Percentiles rank a stretch among this genome's conserved stretches.
Conservation (phyloP, 1,140 invertebrate genomes). For the Achroia grisella region DNA sequence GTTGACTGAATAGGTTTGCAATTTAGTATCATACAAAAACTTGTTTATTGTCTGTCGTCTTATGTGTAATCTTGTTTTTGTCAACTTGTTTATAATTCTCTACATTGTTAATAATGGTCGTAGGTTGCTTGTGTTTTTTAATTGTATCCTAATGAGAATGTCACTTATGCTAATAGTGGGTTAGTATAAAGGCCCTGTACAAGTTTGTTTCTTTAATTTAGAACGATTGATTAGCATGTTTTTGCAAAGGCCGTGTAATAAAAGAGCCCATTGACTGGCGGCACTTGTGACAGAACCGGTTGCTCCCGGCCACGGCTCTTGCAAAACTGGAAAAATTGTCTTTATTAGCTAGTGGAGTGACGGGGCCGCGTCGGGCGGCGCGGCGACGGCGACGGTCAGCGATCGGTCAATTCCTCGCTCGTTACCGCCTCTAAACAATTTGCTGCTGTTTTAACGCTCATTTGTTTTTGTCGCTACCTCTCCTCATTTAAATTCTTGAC, state of each 20-base stretch:
- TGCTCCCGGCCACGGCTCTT: conserved; percentile 32
- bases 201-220: no score
- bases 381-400: conserved; percentile 2
- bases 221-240: conserved; percentile 12
- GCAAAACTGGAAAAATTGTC: conserved; percentile 53
- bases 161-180: conserved; percentile 4
- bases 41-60: conserved; percentile 16
- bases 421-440: conserved; percentile 1
- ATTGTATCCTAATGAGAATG: neutral
- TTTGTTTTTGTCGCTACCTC: neutral
- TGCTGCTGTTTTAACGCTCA: neutral
- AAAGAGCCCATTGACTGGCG: conserved; percentile 44
- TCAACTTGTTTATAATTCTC: neutral
- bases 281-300: conserved; percentile 56
- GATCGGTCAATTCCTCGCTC: conserved; percentile 12
- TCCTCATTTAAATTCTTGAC: neutral
- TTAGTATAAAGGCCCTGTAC: no score
- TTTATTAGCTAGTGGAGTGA: conserved; percentile 29
- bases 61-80: neutral
- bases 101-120: conserved; percentile 1
- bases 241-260: conserved; percentile 13
- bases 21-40: conserved; percentile 15
- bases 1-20: conserved; percentile 15
- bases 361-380: neutral
- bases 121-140: no score